These are phyloP conservation scores for Drosophila repleta DNA, from an alignment of 1,140 invertebrate species.

Conservation along the genomic window DNA sequence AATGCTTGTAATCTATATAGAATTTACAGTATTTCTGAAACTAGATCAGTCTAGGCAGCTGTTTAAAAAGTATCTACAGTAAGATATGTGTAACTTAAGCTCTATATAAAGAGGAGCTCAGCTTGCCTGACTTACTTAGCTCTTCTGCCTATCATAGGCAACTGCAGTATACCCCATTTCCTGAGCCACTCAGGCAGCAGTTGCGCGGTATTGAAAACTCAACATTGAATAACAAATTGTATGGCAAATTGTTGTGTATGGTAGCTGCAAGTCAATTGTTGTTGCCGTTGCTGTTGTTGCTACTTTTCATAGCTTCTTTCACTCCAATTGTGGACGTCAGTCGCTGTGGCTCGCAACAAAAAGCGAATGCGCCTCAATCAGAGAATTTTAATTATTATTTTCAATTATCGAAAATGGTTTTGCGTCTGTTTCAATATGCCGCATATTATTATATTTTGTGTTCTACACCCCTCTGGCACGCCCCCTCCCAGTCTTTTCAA, in stretches of 20 bases:
- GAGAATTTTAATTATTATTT: slow-evolving; percentile 83
- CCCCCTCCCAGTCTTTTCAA: slow-evolving; percentile 47
- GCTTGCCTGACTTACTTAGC: too few species aligned
- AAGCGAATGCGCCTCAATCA: slow-evolving; percentile 59
- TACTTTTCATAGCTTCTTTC: slow-evolving; percentile 62
- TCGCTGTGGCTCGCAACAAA: slow-evolving; percentile 1
- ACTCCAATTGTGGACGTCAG: slow-evolving; percentile 74
- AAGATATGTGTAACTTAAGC: too few species aligned
- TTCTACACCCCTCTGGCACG: background rate
- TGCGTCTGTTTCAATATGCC: slow-evolving; percentile 54
- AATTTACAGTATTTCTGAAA: too few species aligned
- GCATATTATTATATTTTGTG: slow-evolving; percentile 2
- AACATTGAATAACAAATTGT: slow-evolving; percentile 47
- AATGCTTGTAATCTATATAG: too few species aligned
- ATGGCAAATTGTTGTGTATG: slow-evolving; percentile 53
- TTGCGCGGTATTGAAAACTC: background rate
- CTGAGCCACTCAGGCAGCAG: background rate
- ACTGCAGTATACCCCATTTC: background rate
- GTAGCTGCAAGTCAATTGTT: slow-evolving; percentile 34
- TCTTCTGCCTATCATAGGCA: too few species aligned
- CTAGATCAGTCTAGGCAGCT: too few species aligned
- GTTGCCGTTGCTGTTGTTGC: slow-evolving; percentile 14
- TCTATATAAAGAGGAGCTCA: too few species aligned
- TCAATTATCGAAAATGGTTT: slow-evolving; percentile 82
- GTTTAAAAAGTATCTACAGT: too few species aligned